These are phyloP conservation scores for Carassius gibelio DNA, from an alignment of 2,113 vertebrate genomes.

Conservation along the genomic window DNA sequence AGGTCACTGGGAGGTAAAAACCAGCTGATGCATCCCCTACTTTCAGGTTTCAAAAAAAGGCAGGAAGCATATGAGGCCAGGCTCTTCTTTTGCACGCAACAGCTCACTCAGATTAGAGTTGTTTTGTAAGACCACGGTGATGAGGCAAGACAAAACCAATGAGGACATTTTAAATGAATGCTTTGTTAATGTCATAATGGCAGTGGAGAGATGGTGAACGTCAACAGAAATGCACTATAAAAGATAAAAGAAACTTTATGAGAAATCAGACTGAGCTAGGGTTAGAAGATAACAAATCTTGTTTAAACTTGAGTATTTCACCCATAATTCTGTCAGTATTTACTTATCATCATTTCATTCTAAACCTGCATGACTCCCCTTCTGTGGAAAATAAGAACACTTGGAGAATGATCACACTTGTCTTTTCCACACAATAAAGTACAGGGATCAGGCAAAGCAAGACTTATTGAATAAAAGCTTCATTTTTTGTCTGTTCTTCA, in stretches of 20 bases:
- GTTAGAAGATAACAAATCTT: background rate
- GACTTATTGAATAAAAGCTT: background rate
- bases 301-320: background rate
- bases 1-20: slow-evolving; percentile 41
- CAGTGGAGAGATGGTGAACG: slow-evolving; percentile 1
- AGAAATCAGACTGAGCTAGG: background rate
- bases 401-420: background rate
- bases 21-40: background rate
- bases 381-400: background rate
- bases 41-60: background rate
- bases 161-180: slow-evolving; percentile 18
- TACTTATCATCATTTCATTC: background rate
- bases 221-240: slow-evolving; percentile 17
- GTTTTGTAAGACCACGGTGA: slow-evolving; percentile 21
- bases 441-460: background rate
- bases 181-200: slow-evolving; percentile 17
- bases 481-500: background rate
- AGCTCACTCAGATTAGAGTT: background rate
- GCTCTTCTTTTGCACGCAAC: slow-evolving; percentile 17
- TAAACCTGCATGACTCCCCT: background rate
- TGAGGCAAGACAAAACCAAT: background rate
- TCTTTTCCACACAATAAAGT: background rate
- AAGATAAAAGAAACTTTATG: background rate
- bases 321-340: background rate
- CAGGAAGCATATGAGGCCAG: background rate